A percentile compares a stretch with the other conserved stretches of the same genome.
Conservation (phyloP, 2,113 vertebrate species). For the Megalops atlanticus region DNA sequence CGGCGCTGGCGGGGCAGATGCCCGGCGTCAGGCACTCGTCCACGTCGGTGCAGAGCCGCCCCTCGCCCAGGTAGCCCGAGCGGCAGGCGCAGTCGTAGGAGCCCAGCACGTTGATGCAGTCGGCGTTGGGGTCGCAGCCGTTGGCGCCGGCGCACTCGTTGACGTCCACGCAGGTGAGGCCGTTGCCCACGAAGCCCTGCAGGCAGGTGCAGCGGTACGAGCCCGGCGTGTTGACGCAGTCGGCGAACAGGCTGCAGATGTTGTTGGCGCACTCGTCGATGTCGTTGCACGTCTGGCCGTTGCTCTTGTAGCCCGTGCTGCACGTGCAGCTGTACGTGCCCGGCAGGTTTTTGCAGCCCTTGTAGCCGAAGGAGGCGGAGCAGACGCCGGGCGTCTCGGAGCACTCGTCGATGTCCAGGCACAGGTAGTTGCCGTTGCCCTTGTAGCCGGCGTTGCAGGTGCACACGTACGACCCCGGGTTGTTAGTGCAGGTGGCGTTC, state of each 20-base stretch:
- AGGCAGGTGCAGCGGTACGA: slow-evolving; percentile 70
- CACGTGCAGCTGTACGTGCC: slow-evolving; percentile 72
- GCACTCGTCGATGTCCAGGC: slow-evolving; percentile 78
- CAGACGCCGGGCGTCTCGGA: slow-evolving; percentile 68
- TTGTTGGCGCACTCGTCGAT: slow-evolving; percentile 70
- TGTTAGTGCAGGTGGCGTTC: slow-evolving; percentile 79
- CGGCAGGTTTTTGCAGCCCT: slow-evolving; percentile 72
- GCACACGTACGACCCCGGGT: slow-evolving; percentile 72
- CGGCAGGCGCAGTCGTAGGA: slow-evolving; percentile 71
- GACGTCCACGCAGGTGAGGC: slow-evolving; percentile 69
- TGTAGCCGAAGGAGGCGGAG: slow-evolving; percentile 63
- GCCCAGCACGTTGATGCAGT: slow-evolving; percentile 71
- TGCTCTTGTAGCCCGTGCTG: slow-evolving; percentile 67
- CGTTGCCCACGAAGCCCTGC: slow-evolving; percentile 71
- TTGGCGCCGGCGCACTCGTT: slow-evolving; percentile 71
- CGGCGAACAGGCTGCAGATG: slow-evolving; percentile 66
- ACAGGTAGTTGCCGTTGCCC: slow-evolving; percentile 79
- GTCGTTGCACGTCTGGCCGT: slow-evolving; percentile 68
- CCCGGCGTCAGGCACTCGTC: slow-evolving; percentile 65
- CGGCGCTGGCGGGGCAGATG: slow-evolving; percentile 61
- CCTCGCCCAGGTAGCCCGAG: slow-evolving; percentile 67
- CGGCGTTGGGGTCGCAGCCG: slow-evolving; percentile 62
- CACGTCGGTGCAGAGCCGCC: slow-evolving; percentile 66
- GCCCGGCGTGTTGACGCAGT: slow-evolving; percentile 67
- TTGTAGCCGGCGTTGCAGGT: slow-evolving; percentile 76